These are phyloP conservation scores for Sphaeridia pumilis DNA, from an alignment of 2,888 invertebrate genomes.

Conservation along the genomic window DNA sequence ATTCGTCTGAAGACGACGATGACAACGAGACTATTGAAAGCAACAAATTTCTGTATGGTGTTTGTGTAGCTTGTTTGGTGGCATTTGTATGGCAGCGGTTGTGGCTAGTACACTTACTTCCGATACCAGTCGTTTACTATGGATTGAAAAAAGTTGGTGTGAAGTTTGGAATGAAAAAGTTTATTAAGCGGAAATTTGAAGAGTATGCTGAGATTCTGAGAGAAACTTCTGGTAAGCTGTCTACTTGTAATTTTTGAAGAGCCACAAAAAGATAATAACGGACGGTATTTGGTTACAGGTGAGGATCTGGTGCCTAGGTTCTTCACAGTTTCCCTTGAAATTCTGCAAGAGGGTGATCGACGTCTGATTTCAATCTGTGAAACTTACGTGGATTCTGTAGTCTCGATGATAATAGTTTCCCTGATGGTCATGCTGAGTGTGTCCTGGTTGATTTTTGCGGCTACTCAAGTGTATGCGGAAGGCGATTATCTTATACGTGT, in stretches of 20 bases:
- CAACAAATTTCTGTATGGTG: constrained; percentile 58
- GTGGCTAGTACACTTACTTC: constrained; percentile 64
- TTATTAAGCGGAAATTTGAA: constrained; percentile 15
- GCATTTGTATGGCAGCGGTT: constrained; percentile 78
- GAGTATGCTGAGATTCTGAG: background rate
- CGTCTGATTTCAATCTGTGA: constrained; percentile 31
- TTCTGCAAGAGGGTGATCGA: constrained; percentile 46
- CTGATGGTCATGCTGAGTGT: constrained; percentile 68
- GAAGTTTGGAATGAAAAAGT: constrained; percentile 21
- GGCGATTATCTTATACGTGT: constrained; percentile 82
- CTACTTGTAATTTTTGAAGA: no score
- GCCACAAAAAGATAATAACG: no score
- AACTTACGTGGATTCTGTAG: constrained; percentile 66
- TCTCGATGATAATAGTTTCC: constrained; percentile 72
- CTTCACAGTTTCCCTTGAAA: constrained; percentile 47
- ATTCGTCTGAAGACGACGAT: constrained; percentile 40
- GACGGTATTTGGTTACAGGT: background rate
- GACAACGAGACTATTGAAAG: constrained; percentile 49
- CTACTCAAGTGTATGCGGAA: constrained; percentile 64
- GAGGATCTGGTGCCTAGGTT: background rate
- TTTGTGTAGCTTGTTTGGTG: constrained; percentile 68
- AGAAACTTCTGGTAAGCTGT: background rate
- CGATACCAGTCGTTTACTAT: constrained; percentile 64
- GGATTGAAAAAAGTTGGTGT: constrained; percentile 43
- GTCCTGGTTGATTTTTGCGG: constrained; percentile 68